These are phyloP conservation scores for Drosophila lowei DNA, from an alignment of 1,140 invertebrate genomes.

Conservation along the genomic window DNA sequence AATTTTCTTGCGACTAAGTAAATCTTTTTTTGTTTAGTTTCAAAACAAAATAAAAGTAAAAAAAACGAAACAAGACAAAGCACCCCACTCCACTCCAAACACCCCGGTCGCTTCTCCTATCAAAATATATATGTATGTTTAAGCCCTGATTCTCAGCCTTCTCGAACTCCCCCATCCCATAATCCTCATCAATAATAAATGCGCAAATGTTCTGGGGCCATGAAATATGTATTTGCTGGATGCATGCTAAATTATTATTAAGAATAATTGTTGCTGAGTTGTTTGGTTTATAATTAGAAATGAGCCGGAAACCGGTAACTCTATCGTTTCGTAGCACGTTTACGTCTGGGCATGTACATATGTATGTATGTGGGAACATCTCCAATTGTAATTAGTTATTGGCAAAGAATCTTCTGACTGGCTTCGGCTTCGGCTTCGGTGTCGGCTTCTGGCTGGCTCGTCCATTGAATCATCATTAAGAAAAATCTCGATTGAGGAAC, in stretches of 20 bases:
- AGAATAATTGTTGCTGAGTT: slow-evolving; percentile 67
- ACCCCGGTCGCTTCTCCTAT: slow-evolving; percentile 9
- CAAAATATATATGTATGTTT: slow-evolving; percentile 24
- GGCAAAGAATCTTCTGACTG: slow-evolving; percentile 32
- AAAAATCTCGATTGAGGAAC: slow-evolving; percentile 61
- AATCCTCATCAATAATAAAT: slow-evolving; percentile 13
- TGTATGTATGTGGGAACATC: slow-evolving; percentile 20
- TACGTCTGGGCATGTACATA: too few species aligned
- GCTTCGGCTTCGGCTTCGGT: too few species aligned
- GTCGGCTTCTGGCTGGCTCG: neutral
- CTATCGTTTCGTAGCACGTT: neutral
- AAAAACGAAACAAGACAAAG: slow-evolving; percentile 29
- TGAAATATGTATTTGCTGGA: slow-evolving; percentile 42
- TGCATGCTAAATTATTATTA: slow-evolving; percentile 71
- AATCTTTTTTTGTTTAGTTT: too few species aligned
- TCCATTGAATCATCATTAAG: slow-evolving; percentile 65
- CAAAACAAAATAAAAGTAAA: slow-evolving; percentile 6
- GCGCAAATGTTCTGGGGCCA: slow-evolving; percentile 56
- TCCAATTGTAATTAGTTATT: slow-evolving; percentile 63
- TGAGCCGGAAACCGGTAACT: slow-evolving; percentile 71
- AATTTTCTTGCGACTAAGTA: too few species aligned
- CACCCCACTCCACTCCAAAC: neutral
- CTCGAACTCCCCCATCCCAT: neutral
- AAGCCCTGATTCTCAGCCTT: slow-evolving; percentile 11
- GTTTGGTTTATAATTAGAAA: slow-evolving; percentile 71